Conservation (phyloP, 2,113 vertebrate species). For the Pseudorectes ferrugineus region DNA sequence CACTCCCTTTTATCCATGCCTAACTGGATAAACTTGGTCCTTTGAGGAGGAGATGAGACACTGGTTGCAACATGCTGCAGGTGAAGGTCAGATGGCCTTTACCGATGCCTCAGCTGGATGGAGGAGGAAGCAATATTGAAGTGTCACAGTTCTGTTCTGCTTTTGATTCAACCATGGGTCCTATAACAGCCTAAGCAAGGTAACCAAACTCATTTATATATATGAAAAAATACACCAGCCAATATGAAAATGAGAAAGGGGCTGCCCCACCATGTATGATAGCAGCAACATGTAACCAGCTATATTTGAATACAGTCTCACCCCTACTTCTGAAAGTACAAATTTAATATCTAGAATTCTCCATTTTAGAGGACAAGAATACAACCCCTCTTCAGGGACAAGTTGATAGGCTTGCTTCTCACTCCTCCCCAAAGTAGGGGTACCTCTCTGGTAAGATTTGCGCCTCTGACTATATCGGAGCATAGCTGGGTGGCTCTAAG, state of each 20-base stretch:
- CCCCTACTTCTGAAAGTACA: not conserved
- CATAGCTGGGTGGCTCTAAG: not conserved
- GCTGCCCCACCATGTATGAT: not conserved
- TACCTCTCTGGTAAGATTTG: not conserved
- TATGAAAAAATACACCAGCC: not conserved
- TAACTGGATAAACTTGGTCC: not conserved
- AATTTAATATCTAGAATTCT: not conserved
- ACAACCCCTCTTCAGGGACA: no score
- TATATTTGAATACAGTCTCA: not conserved
- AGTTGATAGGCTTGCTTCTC: not conserved
- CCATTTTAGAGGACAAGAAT: not conserved
- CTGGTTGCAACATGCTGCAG: not conserved
- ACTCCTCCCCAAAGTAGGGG: not conserved
- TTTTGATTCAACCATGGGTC: not conserved
- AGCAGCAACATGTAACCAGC: not conserved
- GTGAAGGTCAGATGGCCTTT: not conserved
- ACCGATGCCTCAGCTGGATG: not conserved
- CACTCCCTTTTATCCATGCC: not conserved
- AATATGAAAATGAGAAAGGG: not conserved
- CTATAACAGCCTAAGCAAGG: not conserved
- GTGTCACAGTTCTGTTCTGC: not conserved
- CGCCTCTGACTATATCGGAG: not conserved
- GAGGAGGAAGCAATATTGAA: not conserved
- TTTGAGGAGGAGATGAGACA: not conserved
- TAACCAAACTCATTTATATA: not conserved